phyloP scores from a whole-genome alignment of 1,140 invertebrate species.

The Gryllus bimaculatus region DNA sequence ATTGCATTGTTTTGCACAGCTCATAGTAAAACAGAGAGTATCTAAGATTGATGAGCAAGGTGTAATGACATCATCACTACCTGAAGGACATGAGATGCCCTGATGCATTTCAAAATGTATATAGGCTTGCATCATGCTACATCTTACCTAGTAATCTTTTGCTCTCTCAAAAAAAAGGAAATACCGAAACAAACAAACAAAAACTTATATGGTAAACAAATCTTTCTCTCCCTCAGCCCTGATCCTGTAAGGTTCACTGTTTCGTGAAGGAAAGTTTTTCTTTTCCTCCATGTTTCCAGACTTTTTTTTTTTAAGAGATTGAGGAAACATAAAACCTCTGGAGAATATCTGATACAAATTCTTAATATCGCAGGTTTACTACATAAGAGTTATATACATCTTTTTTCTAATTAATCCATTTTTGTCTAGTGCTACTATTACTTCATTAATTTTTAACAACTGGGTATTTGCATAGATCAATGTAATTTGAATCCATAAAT shows the following conservation, averaged over 20 bases:
- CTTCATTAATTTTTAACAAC: background rate
- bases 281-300: background rate
- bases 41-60: background rate
- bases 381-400: background rate
- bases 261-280: background rate
- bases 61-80: background rate
- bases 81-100: background rate
- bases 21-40: background rate
- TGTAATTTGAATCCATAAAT: background rate
- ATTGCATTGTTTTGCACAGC: background rate
- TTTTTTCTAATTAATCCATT: background rate
- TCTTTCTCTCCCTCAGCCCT: background rate
- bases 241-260: background rate
- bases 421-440: background rate
- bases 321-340: background rate
- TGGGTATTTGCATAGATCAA: background rate
- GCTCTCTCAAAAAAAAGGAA: background rate
- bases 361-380: background rate
- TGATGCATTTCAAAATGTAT: conserved; percentile 1
- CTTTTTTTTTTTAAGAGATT: background rate
- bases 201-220: background rate
- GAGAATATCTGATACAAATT: conserved; percentile 1
- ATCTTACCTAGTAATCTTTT: background rate
- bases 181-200: background rate
- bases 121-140: background rate